phyloP scores from a whole-genome alignment of 2,888 invertebrate species.

The Doris montereyensis region DNA sequence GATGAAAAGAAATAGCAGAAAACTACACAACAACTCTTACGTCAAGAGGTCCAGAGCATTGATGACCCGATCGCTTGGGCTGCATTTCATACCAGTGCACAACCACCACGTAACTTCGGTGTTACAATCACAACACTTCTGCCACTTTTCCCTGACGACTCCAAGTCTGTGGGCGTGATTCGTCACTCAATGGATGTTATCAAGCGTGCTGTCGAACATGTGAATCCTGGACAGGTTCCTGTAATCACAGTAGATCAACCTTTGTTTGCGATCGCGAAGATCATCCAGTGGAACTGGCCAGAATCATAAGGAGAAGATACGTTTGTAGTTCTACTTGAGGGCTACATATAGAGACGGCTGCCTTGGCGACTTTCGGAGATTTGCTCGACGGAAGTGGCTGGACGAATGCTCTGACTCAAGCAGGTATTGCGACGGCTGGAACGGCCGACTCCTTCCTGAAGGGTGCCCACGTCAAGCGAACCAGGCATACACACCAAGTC shows the following conservation, averaged over 20 bases:
- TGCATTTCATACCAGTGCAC: too few species aligned
- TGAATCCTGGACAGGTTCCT: slow-evolving; percentile 57
- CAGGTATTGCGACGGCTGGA: slow-evolving; percentile 53
- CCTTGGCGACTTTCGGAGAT: slow-evolving; percentile 51
- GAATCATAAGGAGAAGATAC: slow-evolving; percentile 55
- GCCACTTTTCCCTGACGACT: not conserved
- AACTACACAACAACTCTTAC: not conserved
- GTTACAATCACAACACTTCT: not conserved
- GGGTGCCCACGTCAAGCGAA: slow-evolving; percentile 44
- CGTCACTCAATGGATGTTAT: slow-evolving; percentile 49
- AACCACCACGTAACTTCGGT: too few species aligned
- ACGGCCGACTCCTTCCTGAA: slow-evolving; percentile 50
- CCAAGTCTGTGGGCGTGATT: not conserved
- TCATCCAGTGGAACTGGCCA: slow-evolving; percentile 59
- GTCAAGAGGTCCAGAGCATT: not conserved
- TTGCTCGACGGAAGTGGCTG: slow-evolving; percentile 56
- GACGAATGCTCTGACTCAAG: slow-evolving; percentile 47
- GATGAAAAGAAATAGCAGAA: too few species aligned
- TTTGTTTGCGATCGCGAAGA: slow-evolving; percentile 57
- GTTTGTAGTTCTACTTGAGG: slow-evolving; percentile 59
- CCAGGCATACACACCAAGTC: slow-evolving; percentile 51
- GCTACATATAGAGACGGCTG: slow-evolving; percentile 61
- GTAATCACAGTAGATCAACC: slow-evolving; percentile 57
- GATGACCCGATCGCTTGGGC: too few species aligned
- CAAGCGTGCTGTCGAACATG: slow-evolving; percentile 24